Conservation (phyloP, 2,797 vertebrate genomes). For the Coregonus sp. region DNA sequence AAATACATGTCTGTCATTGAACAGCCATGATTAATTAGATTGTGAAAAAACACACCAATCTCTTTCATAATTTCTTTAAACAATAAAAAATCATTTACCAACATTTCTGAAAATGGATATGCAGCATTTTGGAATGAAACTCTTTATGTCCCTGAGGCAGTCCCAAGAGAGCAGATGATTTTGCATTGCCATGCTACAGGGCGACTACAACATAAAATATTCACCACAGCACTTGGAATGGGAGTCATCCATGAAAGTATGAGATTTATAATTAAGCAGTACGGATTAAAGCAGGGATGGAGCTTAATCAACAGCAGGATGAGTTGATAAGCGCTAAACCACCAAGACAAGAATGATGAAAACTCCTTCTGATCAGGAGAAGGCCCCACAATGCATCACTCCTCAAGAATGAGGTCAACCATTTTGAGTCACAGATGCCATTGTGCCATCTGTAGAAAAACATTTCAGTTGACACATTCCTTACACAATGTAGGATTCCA, state of each 20-base stretch:
- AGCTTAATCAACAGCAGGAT: conserved; percentile 67
- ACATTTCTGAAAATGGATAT: too few relatives aligned
- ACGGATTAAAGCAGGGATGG: conserved; percentile 66
- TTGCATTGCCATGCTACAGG: conserved; percentile 40
- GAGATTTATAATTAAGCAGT: conserved; percentile 77
- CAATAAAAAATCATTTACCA: too few relatives aligned
- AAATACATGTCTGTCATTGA: too few relatives aligned
- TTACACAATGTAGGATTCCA: background rate
- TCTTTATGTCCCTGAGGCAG: conserved; percentile 15
- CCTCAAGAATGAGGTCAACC: conserved; percentile 63
- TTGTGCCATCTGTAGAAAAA: conserved; percentile 44
- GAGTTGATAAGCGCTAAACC: conserved; percentile 68
- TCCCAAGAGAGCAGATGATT: conserved; percentile 37
- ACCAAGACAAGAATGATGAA: conserved; percentile 64
- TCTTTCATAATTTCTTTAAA: too few relatives aligned
- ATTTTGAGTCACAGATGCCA: conserved; percentile 33
- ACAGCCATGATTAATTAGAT: too few relatives aligned
- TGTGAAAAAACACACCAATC: too few relatives aligned
- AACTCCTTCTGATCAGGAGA: conserved; percentile 53
- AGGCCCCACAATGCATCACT: conserved; percentile 54
- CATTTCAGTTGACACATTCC: conserved; percentile 12
- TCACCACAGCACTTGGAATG: conserved; percentile 50
- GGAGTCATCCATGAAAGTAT: conserved; percentile 60
- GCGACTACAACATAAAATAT: conserved; percentile 63
- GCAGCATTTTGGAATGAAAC: too few relatives aligned